phyloP scores from a whole-genome alignment of 1,140 invertebrate species.

The Hesperophylax magnus region DNA sequence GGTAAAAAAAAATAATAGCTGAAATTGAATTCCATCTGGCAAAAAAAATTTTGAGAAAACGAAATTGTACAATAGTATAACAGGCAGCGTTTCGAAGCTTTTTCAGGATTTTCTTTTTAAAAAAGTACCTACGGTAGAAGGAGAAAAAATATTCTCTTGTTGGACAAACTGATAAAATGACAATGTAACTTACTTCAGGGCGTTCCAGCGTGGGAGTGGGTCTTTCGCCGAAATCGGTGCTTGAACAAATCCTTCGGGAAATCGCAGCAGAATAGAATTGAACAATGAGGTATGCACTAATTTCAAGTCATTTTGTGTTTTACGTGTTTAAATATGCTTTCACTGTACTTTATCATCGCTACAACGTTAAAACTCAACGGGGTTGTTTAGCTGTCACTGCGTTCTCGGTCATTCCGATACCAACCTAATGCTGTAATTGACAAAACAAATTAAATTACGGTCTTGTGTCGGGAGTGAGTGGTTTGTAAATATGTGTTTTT shows the following conservation, averaged over 20 bases:
- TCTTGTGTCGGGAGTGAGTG: slow-evolving; percentile 1
- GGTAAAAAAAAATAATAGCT: no score
- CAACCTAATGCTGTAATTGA: slow-evolving; percentile 34
- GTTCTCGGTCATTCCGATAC: slow-evolving; percentile 12
- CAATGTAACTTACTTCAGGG: slow-evolving; percentile 28
- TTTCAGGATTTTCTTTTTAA: not conserved
- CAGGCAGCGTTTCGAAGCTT: not conserved
- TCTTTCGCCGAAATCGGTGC: slow-evolving; percentile 18
- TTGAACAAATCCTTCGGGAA: slow-evolving; percentile 26
- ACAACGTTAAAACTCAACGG: not conserved
- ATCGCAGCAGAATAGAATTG: slow-evolving; percentile 4
- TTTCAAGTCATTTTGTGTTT: not conserved
- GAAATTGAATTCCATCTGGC: not conserved
- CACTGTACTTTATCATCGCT: slow-evolving; percentile 9
- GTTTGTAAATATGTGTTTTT: not conserved
- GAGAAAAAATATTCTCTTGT: not conserved
- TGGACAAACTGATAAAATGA: slow-evolving; percentile 16
- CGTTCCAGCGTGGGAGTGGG: slow-evolving; percentile 1
- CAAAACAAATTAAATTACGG: slow-evolving; percentile 22
- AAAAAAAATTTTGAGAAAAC: not conserved
- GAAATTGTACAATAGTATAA: not conserved
- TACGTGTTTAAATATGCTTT: not conserved
- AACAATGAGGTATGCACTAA: slow-evolving; percentile 36
- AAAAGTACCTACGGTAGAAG: slow-evolving; percentile 4
- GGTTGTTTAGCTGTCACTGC: slow-evolving; percentile 26